Evolutionary conservation across 2,113 vertebrate genomes (phyloP), one percentile per base, ranked within the genome.

Genomic region (Lophura nycthemera): DNA sequence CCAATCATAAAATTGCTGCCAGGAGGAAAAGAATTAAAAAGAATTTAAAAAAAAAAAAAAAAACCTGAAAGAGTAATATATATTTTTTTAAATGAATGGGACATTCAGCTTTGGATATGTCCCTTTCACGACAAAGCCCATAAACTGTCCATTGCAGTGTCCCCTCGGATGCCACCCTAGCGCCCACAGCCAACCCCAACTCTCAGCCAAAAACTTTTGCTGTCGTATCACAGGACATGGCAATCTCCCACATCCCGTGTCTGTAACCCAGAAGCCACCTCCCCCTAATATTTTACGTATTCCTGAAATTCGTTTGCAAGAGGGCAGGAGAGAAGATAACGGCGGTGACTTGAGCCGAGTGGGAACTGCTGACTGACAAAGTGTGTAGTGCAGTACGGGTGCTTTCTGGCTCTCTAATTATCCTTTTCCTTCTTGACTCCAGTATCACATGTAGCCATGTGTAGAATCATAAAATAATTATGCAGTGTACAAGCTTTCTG

Each of bases 391-490:
- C 96, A 82, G 97, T 96, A 95, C 95, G 97, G 97, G 98, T 97
- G 98, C 98, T 98, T 98, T 96, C 97, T 97, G 98, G 78, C 97
- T 97, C 97, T 97, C 98, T 98, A 98, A 98, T 98, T 98, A 98
- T 98, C 97, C 97, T 97, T 97, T 98, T 97, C 98, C 98, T 98
- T 97, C 98, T 98, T 97, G 96, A 97, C 98, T 98, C 96, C 98
- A 98, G 98, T 98, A 98, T 98, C 98, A 98, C 98, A 98, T 98
- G 98, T 98, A 98, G 97, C 98, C 98, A 99, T 98, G 98, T 98
- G 98, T 98, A 98, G 98, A 98, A 98, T 98, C 98, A 98, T 98
- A 98, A 98, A 98, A 98, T 98, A 98, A 98, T 98, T 98, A 98
- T 98, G 98, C 98, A 98, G 98, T 98, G 97, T 98, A 98, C 98